These are phyloP conservation scores for Saccostrea echinata DNA, from an alignment of 1,140 invertebrate genomes.

Conservation along the genomic window DNA sequence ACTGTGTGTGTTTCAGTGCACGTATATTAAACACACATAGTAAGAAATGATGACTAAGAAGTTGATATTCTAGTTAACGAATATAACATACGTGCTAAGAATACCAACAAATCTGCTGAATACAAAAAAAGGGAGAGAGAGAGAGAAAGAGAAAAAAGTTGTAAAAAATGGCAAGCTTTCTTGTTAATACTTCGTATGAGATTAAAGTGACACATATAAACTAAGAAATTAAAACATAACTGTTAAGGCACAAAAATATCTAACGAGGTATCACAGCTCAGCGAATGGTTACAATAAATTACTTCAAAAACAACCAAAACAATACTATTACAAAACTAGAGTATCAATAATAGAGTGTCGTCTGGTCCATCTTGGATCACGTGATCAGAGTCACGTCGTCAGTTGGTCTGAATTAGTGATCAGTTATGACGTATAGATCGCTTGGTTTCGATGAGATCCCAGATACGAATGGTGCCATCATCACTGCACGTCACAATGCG, in stretches of 20 bases:
- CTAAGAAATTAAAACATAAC: neutral
- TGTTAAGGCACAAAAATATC: neutral
- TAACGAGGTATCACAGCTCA: conserved; percentile 6
- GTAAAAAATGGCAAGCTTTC: neutral
- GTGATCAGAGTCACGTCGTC: conserved; percentile 5
- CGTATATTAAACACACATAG: neutral
- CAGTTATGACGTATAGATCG: neutral
- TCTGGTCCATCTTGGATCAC: neutral
- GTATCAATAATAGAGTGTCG: neutral
- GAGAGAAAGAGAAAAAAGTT: neutral
- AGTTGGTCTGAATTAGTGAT: neutral
- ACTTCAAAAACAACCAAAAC: neutral
- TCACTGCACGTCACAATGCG: conserved; percentile 74
- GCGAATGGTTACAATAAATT: neutral
- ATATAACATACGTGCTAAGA: neutral
- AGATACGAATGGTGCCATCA: conserved; percentile 72
- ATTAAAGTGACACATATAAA: conserved; percentile 18
- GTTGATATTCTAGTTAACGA: neutral
- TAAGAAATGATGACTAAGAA: neutral
- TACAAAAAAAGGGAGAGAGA: neutral
- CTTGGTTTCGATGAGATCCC: conserved; percentile 67
- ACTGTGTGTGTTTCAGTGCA: neutral
- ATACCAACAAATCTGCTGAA: neutral
- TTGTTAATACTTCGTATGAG: neutral
- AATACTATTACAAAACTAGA: neutral